These are phyloP conservation scores for Tetheella fluctuosa DNA, from an alignment of 2,888 invertebrate species.

Conservation along the genomic window DNA sequence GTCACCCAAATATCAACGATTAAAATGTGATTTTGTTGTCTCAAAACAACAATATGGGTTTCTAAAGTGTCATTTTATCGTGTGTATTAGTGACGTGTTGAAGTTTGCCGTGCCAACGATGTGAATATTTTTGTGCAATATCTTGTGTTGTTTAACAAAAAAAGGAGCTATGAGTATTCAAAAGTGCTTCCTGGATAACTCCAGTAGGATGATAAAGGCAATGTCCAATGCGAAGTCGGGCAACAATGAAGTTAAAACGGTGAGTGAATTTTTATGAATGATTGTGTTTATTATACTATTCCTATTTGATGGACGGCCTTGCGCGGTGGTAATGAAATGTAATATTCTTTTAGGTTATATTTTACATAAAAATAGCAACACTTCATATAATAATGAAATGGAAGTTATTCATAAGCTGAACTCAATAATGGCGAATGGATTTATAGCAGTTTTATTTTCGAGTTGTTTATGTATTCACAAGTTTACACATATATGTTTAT, in stretches of 20 bases:
- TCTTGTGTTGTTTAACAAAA: conserved; percentile 46
- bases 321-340: conserved; percentile 27
- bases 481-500: not conserved
- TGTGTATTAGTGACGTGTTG: conserved; percentile 60
- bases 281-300: conserved; percentile 20
- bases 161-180: conserved; percentile 79
- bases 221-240: conserved; percentile 78
- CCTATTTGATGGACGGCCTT: conserved; percentile 38
- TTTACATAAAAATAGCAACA: not conserved
- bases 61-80: conserved; percentile 43
- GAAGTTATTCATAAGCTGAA: not conserved
- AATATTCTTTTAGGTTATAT: conserved; percentile 16
- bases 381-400: not conserved
- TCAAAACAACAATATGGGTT: conserved; percentile 52
- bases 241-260: conserved; percentile 75
- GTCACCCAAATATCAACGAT: conserved; percentile 46
- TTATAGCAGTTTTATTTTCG: not conserved
- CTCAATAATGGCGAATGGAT: not conserved
- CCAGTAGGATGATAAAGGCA: conserved; percentile 81
- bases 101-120: conserved; percentile 61
- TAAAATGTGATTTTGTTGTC: conserved; percentile 71
- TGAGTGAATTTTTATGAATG: conserved; percentile 46
- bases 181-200: conserved; percentile 81
- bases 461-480: not conserved
- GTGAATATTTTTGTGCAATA: conserved; percentile 69